Conservation (phyloP, 2,113 vertebrate species). For the Nibea coibor region DNA sequence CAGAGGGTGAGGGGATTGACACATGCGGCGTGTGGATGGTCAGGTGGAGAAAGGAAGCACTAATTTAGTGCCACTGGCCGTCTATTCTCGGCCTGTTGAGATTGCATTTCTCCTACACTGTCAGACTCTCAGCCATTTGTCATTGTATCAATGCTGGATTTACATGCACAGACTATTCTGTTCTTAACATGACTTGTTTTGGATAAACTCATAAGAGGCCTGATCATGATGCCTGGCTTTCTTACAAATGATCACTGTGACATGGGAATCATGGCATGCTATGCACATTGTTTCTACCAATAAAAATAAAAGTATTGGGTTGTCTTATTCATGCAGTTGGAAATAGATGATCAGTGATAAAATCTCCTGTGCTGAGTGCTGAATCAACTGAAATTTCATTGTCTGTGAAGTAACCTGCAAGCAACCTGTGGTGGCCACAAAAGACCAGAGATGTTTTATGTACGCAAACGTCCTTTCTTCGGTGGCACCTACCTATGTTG, state of each 20-base stretch:
- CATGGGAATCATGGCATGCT: neutral
- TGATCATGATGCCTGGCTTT: neutral
- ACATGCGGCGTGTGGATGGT: constrained; percentile 56
- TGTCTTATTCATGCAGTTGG: no score
- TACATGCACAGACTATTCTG: constrained; percentile 27
- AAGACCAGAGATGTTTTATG: no score
- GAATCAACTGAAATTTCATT: no score
- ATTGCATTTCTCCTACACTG: constrained; percentile 50
- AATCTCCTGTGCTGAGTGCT: neutral
- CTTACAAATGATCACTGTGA: neutral
- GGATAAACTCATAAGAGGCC: constrained; percentile 9
- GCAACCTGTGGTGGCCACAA: no score
- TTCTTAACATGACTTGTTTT: constrained; percentile 18
- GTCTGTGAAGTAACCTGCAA: no score
- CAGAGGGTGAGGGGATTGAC: constrained; percentile 62
- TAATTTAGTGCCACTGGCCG: constrained; percentile 47
- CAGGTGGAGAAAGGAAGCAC: constrained; percentile 66
- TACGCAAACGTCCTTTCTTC: no score
- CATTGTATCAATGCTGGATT: constrained; percentile 47
- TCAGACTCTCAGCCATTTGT: constrained; percentile 46
- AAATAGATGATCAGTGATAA: neutral
- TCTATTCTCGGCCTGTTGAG: constrained; percentile 65
- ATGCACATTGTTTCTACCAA: neutral
- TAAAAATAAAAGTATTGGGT: no score
- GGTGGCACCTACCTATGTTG: no score